phyloP scores from a whole-genome alignment of 2,113 vertebrate genomes.

The Nyctibius bracteatus region DNA sequence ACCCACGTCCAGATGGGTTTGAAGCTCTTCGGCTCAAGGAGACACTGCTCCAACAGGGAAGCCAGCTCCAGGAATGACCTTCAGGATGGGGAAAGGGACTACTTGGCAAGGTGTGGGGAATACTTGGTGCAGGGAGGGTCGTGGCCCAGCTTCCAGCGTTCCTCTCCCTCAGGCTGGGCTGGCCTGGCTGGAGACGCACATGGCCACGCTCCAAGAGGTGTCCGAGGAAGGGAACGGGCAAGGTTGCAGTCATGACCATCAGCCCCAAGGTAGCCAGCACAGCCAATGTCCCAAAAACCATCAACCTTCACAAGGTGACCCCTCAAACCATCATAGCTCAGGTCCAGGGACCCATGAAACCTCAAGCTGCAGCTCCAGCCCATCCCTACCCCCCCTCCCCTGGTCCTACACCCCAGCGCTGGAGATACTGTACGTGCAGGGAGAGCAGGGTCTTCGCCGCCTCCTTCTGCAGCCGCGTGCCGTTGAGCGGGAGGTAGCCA shows the following conservation, averaged over 20 bases:
- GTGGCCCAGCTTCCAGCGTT: neutral
- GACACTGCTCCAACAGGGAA: neutral
- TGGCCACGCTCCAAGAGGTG: neutral
- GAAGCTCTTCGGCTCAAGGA: neutral
- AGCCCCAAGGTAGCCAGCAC: neutral
- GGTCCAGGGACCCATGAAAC: neutral
- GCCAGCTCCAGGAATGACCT: neutral
- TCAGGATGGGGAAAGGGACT: neutral
- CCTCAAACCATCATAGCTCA: neutral
- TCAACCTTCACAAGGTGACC: neutral
- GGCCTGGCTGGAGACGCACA: neutral
- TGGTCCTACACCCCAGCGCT: fast-evolving
- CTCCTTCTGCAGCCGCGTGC: conserved; percentile 80
- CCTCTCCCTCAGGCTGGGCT: neutral
- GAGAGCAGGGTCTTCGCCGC: conserved; percentile 84
- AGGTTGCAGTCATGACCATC: neutral
- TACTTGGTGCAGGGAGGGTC: neutral
- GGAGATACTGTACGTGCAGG: conserved; percentile 80
- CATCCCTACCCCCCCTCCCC: fast-evolving
- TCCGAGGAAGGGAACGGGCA: neutral
- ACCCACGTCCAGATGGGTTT: neutral
- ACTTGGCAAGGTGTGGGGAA: neutral
- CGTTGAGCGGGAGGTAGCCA: conserved; percentile 87
- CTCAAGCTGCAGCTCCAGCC: neutral
- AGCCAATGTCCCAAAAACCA: fast-evolving